Base-by-base conservation (phyloP, 2,888 invertebrate species). In the Ferrisia virgata region DNA sequence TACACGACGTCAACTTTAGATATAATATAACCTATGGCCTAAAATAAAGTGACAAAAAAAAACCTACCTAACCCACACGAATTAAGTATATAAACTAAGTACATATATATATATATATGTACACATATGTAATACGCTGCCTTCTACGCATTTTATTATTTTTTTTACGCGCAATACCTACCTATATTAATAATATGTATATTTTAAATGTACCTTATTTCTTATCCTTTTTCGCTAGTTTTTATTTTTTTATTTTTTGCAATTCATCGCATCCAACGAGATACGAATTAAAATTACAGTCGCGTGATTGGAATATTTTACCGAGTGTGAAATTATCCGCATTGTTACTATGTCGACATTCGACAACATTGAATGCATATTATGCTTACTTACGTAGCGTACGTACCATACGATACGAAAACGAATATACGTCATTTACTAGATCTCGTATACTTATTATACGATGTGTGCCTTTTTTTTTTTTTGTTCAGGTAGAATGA, bases 111-210 rank as follows among this genome's bases (percentile, higher is more conserved):
- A n/a, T n/a, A n/a, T n/a, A n/a, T n/a, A n/a, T n/a, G n/a, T n/a
- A n/a, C n/a, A n/a, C n/a, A n/a, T n/a, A n/a, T n/a, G n/a, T n/a
- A n/a, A n/a, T n/a, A n/a, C n/a, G 76, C 76, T 40, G 47, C 22
- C 11, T 53, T 39, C 79, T 40, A 40, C 79, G 79, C 28, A 79
- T 36, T 43, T 43, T 43, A 79, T 43, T 79, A 79, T 53, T 80
- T 80, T 43, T 47, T 80, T 80, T 47, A 33, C 47, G 43, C 43
- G 28, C 80, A 80, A 33, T 43, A 53, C 40, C 47, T n/a, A n/a
- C n/a, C n/a, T n/a, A n/a, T n/a, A n/a, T 39, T 79, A n/a, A 79
- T 43, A 43, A 28, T 25, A 43, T 43, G 39, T 43, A n/a, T n/a
- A 22, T 22, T 39, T 78, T 72, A 28, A 15, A 72, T 33, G 28